phyloP scores from a whole-genome alignment of 2,113 vertebrate species.

The Fregata magnificens region DNA sequence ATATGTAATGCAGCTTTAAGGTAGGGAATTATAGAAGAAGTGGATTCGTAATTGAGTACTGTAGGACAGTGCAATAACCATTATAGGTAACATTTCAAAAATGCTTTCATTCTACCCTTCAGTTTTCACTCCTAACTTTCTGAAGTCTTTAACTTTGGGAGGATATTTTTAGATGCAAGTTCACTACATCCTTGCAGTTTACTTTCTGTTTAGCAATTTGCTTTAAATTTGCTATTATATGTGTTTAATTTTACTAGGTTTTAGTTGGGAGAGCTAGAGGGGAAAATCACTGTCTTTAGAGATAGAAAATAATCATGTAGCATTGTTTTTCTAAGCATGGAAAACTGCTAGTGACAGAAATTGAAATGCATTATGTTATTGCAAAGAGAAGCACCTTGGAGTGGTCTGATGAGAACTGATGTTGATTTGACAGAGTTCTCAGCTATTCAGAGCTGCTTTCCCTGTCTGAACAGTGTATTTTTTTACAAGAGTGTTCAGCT shows the following conservation, averaged over 20 bases:
- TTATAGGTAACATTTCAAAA: neutral
- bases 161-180: neutral
- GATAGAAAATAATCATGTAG: neutral
- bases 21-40: neutral
- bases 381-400: conserved; percentile 18
- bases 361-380: neutral
- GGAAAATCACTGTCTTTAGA: neutral
- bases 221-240: neutral
- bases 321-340: neutral
- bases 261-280: neutral
- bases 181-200: neutral
- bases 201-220: neutral
- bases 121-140: neutral
- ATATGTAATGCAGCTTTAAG: neutral
- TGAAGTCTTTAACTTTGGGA: neutral
- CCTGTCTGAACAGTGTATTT: neutral
- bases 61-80: neutral
- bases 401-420: conserved; percentile 2
- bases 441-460: neutral
- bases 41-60: neutral
- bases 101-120: neutral
- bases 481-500: neutral
- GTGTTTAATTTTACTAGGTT: neutral
- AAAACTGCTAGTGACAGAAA: neutral
- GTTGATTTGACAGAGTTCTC: conserved; percentile 29